Conservation (phyloP, 92 coral and sea anemone genomes). For the Plumapathes pennacea region DNA sequence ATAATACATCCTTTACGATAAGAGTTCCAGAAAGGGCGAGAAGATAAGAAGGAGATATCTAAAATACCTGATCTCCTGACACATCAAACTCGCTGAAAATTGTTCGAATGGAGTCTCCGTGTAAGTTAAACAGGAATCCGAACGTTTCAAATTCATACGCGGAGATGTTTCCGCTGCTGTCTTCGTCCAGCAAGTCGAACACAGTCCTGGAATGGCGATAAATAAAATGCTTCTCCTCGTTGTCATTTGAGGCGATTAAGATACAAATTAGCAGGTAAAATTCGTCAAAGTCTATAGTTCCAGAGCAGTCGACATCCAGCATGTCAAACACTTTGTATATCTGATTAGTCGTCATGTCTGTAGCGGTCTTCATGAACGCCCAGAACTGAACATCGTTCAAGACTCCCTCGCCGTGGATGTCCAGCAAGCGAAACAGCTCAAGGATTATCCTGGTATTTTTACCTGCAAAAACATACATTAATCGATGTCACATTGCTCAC, state of each 20-base stretch:
- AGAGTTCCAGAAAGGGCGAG: too few relatives aligned
- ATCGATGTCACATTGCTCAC: not conserved
- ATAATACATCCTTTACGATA: too few relatives aligned
- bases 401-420: slow-evolving; percentile 87
- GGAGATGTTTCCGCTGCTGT: slow-evolving; percentile 92
- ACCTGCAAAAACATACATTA: slow-evolving; percentile 29
- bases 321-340: slow-evolving; percentile 97
- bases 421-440: slow-evolving; percentile 82
- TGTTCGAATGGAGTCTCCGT: slow-evolving; percentile 88
- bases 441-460: slow-evolving; percentile 76
- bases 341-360: slow-evolving; percentile 75
- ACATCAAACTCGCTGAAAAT: slow-evolving; percentile 96
- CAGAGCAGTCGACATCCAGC: slow-evolving; percentile 97
- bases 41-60: too few relatives aligned
- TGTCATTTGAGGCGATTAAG: slow-evolving; percentile 89
- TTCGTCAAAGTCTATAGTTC: slow-evolving; percentile 94
- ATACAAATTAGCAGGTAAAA: slow-evolving; percentile 89
- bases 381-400: slow-evolving; percentile 94
- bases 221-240: slow-evolving; percentile 87
- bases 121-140: slow-evolving; percentile 91
- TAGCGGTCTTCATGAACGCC: slow-evolving; percentile 82
- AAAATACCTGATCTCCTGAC: slow-evolving; percentile 92
- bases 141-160: slow-evolving; percentile 91
- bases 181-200: slow-evolving; percentile 93
- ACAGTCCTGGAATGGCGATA: slow-evolving; percentile 96